These are phyloP conservation scores for Rhopalosiphum nymphaeae DNA, from an alignment of 2,888 invertebrate species.

Conservation along the genomic window DNA sequence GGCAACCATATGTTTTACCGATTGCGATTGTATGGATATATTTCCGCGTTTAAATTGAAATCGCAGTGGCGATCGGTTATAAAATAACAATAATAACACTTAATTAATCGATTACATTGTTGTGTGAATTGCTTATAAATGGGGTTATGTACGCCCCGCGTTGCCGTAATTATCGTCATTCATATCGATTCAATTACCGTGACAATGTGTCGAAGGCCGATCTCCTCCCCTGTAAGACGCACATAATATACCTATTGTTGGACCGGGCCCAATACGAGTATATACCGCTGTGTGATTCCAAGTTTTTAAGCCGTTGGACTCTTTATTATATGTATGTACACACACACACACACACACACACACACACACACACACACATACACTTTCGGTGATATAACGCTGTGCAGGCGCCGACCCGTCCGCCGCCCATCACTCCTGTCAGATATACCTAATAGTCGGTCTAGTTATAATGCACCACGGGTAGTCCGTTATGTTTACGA, in stretches of 20 bases:
- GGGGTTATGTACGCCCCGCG: neutral
- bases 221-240: neutral
- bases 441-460: neutral
- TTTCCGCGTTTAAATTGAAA: neutral
- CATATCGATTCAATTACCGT: neutral
- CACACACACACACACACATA: no score
- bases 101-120: neutral
- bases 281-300: neutral
- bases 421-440: neutral
- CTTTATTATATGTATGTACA: neutral
- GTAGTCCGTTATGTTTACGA: neutral
- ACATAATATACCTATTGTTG: neutral
- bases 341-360: neutral
- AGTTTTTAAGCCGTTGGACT: neutral
- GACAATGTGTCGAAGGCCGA: neutral
- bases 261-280: neutral
- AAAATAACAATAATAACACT: neutral
- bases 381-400: neutral
- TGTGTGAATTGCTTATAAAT: neutral
- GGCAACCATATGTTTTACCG: neutral
- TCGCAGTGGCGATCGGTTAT: no score
- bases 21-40: neutral
- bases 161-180: neutral
- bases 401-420: neutral
- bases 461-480: neutral